phyloP scores from a whole-genome alignment of 1,140 invertebrate species.

The Cotesia glomerata region DNA sequence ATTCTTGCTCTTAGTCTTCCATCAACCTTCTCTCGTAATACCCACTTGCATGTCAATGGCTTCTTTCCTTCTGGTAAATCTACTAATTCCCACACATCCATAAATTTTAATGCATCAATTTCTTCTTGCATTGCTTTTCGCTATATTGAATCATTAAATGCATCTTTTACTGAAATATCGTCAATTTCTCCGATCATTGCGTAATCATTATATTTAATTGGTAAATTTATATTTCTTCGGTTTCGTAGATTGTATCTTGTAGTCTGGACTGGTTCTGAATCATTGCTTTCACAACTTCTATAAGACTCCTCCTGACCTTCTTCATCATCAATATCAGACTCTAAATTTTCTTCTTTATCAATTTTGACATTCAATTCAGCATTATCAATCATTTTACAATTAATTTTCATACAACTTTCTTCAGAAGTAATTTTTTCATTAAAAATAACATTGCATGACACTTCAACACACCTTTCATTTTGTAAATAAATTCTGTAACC shows the following conservation, averaged over 20 bases:
- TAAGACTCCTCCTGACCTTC: constrained; percentile 2
- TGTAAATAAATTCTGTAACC: constrained; percentile 27
- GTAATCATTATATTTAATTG: background rate
- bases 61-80: constrained; percentile 40
- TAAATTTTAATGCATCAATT: constrained; percentile 45
- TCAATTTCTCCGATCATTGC: background rate
- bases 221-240: background rate
- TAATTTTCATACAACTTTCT: background rate
- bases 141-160: constrained; percentile 32
- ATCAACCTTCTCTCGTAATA: constrained; percentile 45
- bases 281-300: background rate
- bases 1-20: constrained; percentile 48
- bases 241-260: background rate
- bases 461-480: constrained; percentile 13
- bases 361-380: background rate
- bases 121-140: constrained; percentile 52
- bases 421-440: constrained; percentile 18
- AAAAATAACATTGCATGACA: constrained; percentile 31
- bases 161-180: background rate
- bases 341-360: background rate
- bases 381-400: background rate
- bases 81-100: constrained; percentile 53
- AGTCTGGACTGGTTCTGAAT: background rate
- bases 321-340: background rate
- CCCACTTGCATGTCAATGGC: constrained; percentile 46